Base-by-base conservation (phyloP, 2,113 vertebrate species). In the Ochotona curzoniae region DNA sequence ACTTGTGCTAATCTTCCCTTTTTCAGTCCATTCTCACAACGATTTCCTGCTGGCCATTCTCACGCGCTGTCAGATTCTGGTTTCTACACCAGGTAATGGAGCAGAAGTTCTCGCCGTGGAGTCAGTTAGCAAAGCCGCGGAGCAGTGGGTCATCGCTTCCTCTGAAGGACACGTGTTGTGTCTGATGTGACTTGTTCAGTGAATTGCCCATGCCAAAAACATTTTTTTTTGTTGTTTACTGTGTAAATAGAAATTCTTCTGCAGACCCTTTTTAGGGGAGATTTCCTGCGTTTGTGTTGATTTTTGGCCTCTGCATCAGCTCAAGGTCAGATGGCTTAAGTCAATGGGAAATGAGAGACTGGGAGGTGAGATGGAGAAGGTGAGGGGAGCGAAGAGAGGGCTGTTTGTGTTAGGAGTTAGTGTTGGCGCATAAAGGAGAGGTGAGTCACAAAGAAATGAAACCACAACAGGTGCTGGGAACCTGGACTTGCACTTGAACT, bases 31-130 rank as follows among this genome's bases (percentile, higher is more conserved):
- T 67, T 98, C 99, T 67, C 99, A 99, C 98, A 99, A 99, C 1
- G 99, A 99, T 93, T 99, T 99, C 94, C 98, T 99, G 81, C 95
- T 99, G 98, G 99, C 99, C 51, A 99, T 99, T 93, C 99, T 99
- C 82, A 99, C 99, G 0, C 98, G 99, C 12, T 99, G 99, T 92
- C 99, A 99, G 97, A 99, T 99, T 95, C 98, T 99, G 94, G 99
- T 99, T 87, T 99, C 99, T 79, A 98, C 99, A 75, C 99, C 99
- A 98, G 99, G 99, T 99, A 97, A 96, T 93, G 63, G 67, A 14
- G 13, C 51, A 17, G n/a, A 10, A 25, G 1, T n/a, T 14, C 51
- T 35, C 78, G 11, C 4, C 8, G 35, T 26, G 49, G 26, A 2
- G 71, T 74, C 61, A 17, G 17, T 47, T 30, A 28, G 49, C 67